These are phyloP conservation scores for Micrasema minimum DNA, from an alignment of 1,140 invertebrate species.

Conservation along the genomic window DNA sequence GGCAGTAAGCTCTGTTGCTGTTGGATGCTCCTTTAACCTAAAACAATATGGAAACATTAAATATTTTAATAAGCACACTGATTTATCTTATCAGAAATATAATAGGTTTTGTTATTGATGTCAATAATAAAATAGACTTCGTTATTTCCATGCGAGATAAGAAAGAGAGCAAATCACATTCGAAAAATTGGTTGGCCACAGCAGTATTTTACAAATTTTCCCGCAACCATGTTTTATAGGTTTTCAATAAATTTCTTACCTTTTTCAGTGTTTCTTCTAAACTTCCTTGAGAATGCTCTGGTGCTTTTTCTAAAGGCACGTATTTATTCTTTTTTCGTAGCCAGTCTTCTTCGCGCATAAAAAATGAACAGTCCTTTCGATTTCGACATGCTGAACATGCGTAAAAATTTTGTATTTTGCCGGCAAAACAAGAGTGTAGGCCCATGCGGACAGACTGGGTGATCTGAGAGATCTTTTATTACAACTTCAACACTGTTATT, in stretches of 20 bases:
- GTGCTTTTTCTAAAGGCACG: slow-evolving; percentile 58
- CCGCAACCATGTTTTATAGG: no score
- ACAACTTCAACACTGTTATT: slow-evolving; percentile 58
- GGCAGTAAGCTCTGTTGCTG: slow-evolving; percentile 70
- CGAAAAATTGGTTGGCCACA: no score
- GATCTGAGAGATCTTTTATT: slow-evolving; percentile 59
- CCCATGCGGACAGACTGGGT: slow-evolving; percentile 72
- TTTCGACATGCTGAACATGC: slow-evolving; percentile 84
- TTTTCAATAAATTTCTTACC: slow-evolving; percentile 32
- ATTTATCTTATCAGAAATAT: no score
- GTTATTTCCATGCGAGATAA: no score
- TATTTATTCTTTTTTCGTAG: slow-evolving; percentile 60
- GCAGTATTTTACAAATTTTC: no score
- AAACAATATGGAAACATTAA: no score
- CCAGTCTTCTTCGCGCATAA: slow-evolving; percentile 68
- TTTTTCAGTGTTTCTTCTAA: slow-evolving; percentile 3
- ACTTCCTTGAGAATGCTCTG: slow-evolving; percentile 50
- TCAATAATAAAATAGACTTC: no score
- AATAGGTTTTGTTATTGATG: no score
- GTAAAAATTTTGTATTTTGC: slow-evolving; percentile 72
- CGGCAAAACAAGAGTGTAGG: slow-evolving; percentile 77
- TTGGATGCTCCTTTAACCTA: slow-evolving; percentile 60
- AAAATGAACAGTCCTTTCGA: slow-evolving; percentile 77
- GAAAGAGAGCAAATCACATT: no score
- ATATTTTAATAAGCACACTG: no score